These are phyloP conservation scores for Melanargia galathea DNA, from an alignment of 2,888 invertebrate genomes.

Conservation along the genomic window DNA sequence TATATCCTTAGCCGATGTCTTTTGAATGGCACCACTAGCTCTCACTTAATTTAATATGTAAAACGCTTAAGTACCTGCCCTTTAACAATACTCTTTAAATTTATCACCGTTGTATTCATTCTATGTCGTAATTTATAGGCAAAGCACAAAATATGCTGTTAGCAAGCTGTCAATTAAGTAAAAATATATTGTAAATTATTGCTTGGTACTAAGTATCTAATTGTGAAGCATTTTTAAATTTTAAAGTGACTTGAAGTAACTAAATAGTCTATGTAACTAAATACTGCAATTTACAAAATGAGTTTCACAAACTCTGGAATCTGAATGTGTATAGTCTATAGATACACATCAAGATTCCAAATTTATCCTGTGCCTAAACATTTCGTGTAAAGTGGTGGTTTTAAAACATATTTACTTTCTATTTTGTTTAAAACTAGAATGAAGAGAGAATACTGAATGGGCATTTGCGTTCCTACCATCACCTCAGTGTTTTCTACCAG, in stretches of 20 bases:
- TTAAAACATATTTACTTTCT: too few relatives aligned
- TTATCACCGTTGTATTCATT: conserved; percentile 28
- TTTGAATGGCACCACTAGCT: not conserved
- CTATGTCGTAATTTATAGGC: conserved; percentile 20
- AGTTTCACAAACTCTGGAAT: not conserved
- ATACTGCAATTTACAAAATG: not conserved
- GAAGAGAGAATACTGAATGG: too few relatives aligned
- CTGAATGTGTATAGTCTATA: too few relatives aligned
- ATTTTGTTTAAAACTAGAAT: too few relatives aligned
- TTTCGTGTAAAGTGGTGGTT: too few relatives aligned
- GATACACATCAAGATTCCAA: too few relatives aligned
- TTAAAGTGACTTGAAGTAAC: too few relatives aligned
- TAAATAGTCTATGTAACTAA: not conserved
- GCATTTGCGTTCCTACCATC: too few relatives aligned
- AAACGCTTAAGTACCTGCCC: not conserved
- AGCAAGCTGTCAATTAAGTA: conserved; percentile 12
- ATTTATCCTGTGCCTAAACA: too few relatives aligned
- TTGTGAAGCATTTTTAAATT: not conserved
- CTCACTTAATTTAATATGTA: not conserved
- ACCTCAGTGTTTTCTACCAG: too few relatives aligned
- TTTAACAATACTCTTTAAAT: conserved; percentile 14
- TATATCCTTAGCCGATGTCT: not conserved
- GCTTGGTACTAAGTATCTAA: not conserved
- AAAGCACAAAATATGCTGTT: conserved; percentile 7
- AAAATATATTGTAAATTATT: conserved; percentile 20